Evolutionary conservation across 2,797 vertebrate genomes (phyloP).

Genomic region (Acanthurus tractus): DNA sequence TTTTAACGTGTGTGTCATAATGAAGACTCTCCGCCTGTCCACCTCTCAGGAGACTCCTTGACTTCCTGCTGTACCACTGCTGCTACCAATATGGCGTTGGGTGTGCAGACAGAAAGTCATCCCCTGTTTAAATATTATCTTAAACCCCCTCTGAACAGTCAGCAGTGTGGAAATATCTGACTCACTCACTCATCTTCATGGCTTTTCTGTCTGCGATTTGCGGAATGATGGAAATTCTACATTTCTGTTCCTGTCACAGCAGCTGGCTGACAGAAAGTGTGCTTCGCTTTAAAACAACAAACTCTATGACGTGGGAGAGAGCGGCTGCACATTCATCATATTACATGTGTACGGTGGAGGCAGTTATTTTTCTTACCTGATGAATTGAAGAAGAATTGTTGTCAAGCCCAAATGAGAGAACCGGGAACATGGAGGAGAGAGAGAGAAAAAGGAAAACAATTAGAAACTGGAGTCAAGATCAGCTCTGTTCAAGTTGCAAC

Average conservation of each 20-base stretch:
- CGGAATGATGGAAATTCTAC: constrained; percentile 39
- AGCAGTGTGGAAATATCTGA: constrained; percentile 47
- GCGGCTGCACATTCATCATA: constrained; percentile 6
- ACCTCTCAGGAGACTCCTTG: background rate
- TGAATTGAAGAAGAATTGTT: constrained; percentile 6
- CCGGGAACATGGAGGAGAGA: constrained; percentile 25
- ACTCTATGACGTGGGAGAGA: background rate
- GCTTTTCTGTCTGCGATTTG: constrained; percentile 27
- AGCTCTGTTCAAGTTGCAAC: background rate
- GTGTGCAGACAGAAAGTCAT: constrained; percentile 46
- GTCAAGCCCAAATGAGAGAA: constrained; percentile 9
- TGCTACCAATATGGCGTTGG: constrained; percentile 37
- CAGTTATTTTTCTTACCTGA: constrained; percentile 66
- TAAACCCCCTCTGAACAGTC: constrained; percentile 42
- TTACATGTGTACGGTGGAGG: background rate
- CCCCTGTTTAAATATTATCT: constrained; percentile 58
- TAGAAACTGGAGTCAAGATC: constrained; percentile 13
- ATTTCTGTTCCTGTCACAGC: constrained; percentile 28
- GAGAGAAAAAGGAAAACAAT: background rate
- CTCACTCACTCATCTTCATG: constrained; percentile 49
- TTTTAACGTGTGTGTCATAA: constrained; percentile 15
- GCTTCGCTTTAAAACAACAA: constrained; percentile 9
- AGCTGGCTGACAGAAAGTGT: constrained; percentile 16
- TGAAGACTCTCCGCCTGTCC: constrained; percentile 36
- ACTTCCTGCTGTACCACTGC: constrained; percentile 2